phyloP scores from a whole-genome alignment of 2,113 vertebrate species.

The Irena cyanogastra region DNA sequence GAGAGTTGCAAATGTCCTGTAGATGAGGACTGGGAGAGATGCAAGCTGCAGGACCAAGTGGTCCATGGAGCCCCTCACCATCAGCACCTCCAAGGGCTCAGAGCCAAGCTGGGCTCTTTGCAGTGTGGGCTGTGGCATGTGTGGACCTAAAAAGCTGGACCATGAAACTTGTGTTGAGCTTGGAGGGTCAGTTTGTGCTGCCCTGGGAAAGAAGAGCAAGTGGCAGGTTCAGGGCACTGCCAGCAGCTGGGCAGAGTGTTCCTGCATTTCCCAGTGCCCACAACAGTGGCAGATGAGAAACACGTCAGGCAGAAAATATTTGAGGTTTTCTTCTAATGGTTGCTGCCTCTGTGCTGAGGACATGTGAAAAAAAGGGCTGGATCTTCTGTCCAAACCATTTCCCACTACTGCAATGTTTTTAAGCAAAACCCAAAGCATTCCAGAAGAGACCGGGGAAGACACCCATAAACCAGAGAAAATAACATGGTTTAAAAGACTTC shows the following conservation, averaged over 20 bases:
- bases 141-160: background rate
- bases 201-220: background rate
- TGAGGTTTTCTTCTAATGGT: background rate
- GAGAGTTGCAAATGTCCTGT: background rate
- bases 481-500: background rate
- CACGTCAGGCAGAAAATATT: background rate
- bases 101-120: background rate
- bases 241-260: background rate
- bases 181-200: background rate
- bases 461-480: background rate
- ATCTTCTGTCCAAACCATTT: background rate
- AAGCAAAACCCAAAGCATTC: background rate
- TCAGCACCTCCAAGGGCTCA: background rate
- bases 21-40: background rate
- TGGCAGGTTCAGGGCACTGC: background rate
- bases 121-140: fast-evolving
- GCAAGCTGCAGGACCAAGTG: background rate
- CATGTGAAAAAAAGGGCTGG: background rate
- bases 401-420: background rate
- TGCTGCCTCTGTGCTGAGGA: background rate
- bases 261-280: background rate
- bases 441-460: background rate
- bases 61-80: background rate
- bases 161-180: background rate
- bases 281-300: background rate